These are phyloP conservation scores for Volucella zonaria DNA, from an alignment of 2,888 invertebrate genomes.

Conservation along the genomic window DNA sequence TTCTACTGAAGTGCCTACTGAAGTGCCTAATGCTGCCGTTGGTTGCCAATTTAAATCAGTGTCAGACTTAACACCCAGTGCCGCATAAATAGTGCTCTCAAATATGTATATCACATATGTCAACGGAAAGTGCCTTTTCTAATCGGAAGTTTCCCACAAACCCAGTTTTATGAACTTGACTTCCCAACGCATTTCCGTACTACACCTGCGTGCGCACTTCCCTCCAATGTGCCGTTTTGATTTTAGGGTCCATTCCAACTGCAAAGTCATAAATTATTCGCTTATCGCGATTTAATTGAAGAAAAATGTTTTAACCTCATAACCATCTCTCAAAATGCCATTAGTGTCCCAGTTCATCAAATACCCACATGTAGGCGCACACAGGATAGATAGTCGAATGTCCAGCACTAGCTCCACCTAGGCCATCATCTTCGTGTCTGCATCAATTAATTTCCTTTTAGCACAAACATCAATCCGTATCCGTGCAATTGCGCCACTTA, in stretches of 20 bases:
- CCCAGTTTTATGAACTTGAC: too few relatives aligned
- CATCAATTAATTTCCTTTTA: constrained; percentile 72
- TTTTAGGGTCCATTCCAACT: not conserved
- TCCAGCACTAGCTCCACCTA: constrained; percentile 9
- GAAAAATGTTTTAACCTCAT: constrained; percentile 60
- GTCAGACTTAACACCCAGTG: too few relatives aligned
- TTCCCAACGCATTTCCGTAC: not conserved
- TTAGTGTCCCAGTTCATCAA: constrained; percentile 67
- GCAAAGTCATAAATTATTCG: constrained; percentile 27
- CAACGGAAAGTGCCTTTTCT: too few relatives aligned
- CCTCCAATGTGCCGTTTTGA: not conserved
- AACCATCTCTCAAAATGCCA: constrained; percentile 54
- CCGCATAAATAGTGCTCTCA: too few relatives aligned
- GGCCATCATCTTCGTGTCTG: constrained; percentile 45
- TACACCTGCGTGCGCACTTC: not conserved
- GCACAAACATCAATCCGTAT: constrained; percentile 69
- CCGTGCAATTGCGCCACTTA: constrained; percentile 59
- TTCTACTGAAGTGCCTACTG: too few relatives aligned
- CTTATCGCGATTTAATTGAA: constrained; percentile 68
- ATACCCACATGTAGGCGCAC: constrained; percentile 56
- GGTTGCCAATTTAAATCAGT: too few relatives aligned
- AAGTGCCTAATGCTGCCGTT: too few relatives aligned
- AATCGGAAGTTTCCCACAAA: too few relatives aligned
- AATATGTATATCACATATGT: too few relatives aligned
- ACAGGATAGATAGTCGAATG: constrained; percentile 2